A percentile compares a stretch with the other conserved stretches of the same genome.
phyloP scores from a whole-genome alignment of 2,797 vertebrate genomes.

The Tarsius wallacei region DNA sequence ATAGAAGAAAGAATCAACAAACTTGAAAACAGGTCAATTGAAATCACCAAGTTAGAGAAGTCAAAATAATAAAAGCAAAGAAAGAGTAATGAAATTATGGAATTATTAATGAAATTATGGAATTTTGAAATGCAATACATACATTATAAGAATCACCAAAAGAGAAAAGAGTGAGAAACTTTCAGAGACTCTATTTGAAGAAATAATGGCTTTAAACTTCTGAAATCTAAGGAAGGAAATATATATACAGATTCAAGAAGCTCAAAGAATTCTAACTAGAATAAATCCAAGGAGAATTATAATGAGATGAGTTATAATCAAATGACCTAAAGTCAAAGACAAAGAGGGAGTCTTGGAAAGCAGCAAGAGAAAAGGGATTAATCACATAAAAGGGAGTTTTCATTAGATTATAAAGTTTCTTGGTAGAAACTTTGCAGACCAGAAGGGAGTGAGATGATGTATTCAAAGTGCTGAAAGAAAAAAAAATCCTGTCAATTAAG shows the following conservation, averaged over 20 bases:
- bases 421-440: neutral
- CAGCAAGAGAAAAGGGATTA: neutral
- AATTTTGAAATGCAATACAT: neutral
- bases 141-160: neutral
- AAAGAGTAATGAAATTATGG: neutral
- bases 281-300: neutral
- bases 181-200: neutral
- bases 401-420: neutral
- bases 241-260: neutral
- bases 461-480: neutral
- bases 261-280: neutral
- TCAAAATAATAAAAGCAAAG: neutral
- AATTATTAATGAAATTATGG: neutral
- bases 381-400: neutral
- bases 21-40: neutral
- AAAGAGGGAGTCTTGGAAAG: neutral
- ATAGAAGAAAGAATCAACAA: neutral
- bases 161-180: neutral
- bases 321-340: neutral
- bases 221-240: neutral
- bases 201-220: neutral
- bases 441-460: neutral
- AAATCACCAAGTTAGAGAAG: neutral
- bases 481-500: neutral
- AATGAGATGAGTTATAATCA: neutral